Evolutionary conservation across 2,113 vertebrate species (phyloP).

Genomic region (Notiomystis cincta): DNA sequence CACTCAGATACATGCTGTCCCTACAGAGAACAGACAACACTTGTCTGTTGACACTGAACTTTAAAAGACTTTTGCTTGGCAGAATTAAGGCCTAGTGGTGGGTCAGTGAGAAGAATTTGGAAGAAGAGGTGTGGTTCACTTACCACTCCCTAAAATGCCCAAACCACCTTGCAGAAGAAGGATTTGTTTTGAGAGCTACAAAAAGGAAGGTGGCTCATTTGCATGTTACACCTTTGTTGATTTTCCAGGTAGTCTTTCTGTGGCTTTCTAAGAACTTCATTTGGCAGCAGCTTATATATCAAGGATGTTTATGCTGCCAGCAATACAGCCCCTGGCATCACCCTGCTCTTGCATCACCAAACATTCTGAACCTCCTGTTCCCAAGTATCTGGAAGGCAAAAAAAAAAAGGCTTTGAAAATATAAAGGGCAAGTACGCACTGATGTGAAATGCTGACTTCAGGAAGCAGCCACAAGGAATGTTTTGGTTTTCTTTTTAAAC

Average conservation of each 20-base stretch:
- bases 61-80: background rate
- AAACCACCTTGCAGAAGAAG: background rate
- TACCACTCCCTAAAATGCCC: background rate
- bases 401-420: background rate
- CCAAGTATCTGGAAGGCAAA: background rate
- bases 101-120: background rate
- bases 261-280: background rate
- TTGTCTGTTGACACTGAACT: conserved; percentile 20
- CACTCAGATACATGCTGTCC: conserved; percentile 3
- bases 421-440: background rate
- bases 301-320: background rate
- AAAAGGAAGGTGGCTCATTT: background rate
- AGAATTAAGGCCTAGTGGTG: background rate
- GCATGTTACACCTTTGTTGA: background rate
- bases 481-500: background rate
- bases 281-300: background rate
- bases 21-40: conserved; percentile 10
- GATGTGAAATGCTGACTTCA: conserved; percentile 1
- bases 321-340: background rate
- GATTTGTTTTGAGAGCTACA: background rate
- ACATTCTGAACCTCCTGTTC: background rate
- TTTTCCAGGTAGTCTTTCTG: background rate
- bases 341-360: background rate
- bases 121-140: background rate
- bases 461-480: background rate